phyloP scores from a whole-genome alignment of 1,140 invertebrate genomes.

The Acromyrmex echinatior region DNA sequence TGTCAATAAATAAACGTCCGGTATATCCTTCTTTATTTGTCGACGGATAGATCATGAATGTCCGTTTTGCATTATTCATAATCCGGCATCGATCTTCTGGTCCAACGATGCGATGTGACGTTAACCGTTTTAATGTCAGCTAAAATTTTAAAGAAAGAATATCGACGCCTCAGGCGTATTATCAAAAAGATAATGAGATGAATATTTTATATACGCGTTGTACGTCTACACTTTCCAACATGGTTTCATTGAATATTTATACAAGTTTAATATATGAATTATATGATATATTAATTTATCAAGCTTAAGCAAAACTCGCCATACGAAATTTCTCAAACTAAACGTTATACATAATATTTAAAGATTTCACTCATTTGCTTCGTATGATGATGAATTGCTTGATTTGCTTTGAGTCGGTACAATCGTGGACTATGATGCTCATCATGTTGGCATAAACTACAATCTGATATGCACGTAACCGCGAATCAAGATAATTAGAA shows the following conservation, averaged over 20 bases:
- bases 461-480: conserved; percentile 72
- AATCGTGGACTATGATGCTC: conserved; percentile 58
- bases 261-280: conserved; percentile 23
- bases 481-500: conserved; percentile 78
- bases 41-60: conserved; percentile 62
- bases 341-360: neutral
- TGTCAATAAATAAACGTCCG: conserved; percentile 61
- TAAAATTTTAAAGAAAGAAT: conserved; percentile 61
- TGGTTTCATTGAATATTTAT: conserved; percentile 55
- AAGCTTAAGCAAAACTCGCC: neutral
- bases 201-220: conserved; percentile 46
- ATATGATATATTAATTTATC: conserved; percentile 15
- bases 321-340: neutral
- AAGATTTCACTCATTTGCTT: neutral
- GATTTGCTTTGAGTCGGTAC: conserved; percentile 49
- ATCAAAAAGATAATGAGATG: conserved; percentile 63
- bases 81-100: conserved; percentile 57
- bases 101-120: conserved; percentile 48
- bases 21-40: conserved; percentile 57
- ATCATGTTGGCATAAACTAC: conserved; percentile 66
- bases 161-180: conserved; percentile 49
- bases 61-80: conserved; percentile 63
- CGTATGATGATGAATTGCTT: conserved; percentile 5
- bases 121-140: conserved; percentile 55
- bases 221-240: conserved; percentile 1